Conservation (phyloP, 2,888 invertebrate species). For the Ramazzottius varieornatus region DNA sequence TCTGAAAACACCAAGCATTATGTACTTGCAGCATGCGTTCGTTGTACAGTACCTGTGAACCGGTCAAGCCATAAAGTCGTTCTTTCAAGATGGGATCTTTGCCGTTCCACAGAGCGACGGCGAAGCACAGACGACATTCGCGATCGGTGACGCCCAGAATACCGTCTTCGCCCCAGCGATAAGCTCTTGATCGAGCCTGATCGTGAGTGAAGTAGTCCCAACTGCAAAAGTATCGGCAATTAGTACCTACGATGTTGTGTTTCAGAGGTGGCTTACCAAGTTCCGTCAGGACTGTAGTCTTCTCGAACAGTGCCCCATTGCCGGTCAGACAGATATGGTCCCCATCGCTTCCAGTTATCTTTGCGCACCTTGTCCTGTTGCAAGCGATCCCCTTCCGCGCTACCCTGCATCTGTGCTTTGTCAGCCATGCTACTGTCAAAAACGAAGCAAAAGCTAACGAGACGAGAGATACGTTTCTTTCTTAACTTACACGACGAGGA, state of each 20-base stretch:
- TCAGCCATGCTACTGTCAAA: background rate
- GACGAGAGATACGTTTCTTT: no score
- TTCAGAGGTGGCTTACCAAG: conserved; percentile 16
- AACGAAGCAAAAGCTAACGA: no score
- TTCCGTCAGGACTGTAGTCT: conserved; percentile 19
- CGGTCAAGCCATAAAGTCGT: conserved; percentile 21
- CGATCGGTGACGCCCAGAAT: conserved; percentile 20
- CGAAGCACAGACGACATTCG: conserved; percentile 17
- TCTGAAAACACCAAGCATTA: background rate
- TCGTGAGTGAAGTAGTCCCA: conserved; percentile 20
- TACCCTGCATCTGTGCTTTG: background rate
- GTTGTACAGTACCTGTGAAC: conserved; percentile 22
- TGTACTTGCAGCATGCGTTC: no score
- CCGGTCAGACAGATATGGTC: conserved; percentile 22
- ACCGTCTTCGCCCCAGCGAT: conserved; percentile 23
- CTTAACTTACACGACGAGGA: no score
- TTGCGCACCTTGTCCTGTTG: conserved; percentile 15
- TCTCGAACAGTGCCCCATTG: conserved; percentile 25
- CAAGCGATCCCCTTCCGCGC: conserved; percentile 12
- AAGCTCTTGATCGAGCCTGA: conserved; percentile 17
- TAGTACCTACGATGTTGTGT: background rate
- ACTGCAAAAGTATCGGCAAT: conserved; percentile 9
- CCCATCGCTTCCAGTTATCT: conserved; percentile 21
- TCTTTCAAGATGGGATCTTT: conserved; percentile 21
- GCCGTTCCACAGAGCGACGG: conserved; percentile 21